Conservation (phyloP, 2,797 vertebrate species). For the Pogoniulus pusillus region DNA sequence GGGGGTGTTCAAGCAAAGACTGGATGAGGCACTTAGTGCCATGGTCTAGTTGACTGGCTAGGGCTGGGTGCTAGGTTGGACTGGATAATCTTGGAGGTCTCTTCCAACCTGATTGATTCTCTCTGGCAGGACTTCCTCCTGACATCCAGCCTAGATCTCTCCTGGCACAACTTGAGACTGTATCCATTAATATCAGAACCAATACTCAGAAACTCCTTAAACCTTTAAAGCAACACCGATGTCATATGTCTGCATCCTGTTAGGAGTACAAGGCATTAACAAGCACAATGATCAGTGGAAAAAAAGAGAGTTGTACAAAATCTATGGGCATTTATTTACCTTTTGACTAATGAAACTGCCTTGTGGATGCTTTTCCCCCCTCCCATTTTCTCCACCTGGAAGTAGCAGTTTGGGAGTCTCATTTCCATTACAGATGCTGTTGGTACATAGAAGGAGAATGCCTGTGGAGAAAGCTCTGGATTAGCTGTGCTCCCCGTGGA, state of each 20-base stretch:
- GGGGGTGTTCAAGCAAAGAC: too few relatives aligned
- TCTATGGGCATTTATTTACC: neutral
- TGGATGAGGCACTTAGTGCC: too few relatives aligned
- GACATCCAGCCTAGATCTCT: too few relatives aligned
- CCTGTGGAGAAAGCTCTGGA: neutral
- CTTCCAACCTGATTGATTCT: too few relatives aligned
- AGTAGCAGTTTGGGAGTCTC: neutral
- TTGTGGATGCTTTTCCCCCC: neutral
- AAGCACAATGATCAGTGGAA: neutral
- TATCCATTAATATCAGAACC: too few relatives aligned
- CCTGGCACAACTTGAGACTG: too few relatives aligned
- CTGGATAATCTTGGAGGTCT: too few relatives aligned
- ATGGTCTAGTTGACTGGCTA: too few relatives aligned
- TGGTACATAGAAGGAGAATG: slow-evolving; percentile 18
- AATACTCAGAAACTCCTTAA: neutral
- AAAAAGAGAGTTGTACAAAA: neutral
- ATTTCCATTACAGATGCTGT: slow-evolving; percentile 34
- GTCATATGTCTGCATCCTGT: neutral
- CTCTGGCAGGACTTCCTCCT: too few relatives aligned
- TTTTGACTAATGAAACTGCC: neutral
- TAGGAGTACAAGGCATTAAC: neutral
- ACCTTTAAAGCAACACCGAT: neutral
- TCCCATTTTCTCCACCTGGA: neutral
- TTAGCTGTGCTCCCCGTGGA: neutral
- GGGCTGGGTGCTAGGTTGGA: too few relatives aligned